A percentile compares a stretch with the other conserved stretches of the same genome.
These are phyloP conservation scores for Schizotus pectinicornis DNA, from an alignment of 2,888 invertebrate genomes.

Conservation along the genomic window DNA sequence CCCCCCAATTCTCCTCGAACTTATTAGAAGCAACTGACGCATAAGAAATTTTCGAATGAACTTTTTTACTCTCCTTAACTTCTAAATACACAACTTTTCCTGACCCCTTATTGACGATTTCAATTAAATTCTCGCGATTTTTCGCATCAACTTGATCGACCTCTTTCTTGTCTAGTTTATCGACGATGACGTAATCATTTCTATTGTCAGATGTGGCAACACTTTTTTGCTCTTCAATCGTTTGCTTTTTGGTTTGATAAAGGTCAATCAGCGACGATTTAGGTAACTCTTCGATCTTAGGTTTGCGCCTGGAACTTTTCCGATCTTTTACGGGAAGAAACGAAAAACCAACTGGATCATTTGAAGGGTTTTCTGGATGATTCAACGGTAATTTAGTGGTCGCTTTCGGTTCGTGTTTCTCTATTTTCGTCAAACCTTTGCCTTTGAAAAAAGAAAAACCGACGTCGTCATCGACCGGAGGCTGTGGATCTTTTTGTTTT, in stretches of 20 bases:
- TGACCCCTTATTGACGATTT: constrained; percentile 10
- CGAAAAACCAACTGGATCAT: constrained; percentile 35
- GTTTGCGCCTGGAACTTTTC: constrained; percentile 23
- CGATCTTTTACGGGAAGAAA: constrained; percentile 42
- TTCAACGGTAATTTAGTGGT: neutral
- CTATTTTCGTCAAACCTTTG: constrained; percentile 13
- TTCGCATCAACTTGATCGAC: neutral
- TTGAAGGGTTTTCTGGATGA: constrained; percentile 2
- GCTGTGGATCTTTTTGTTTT: constrained; percentile 20
- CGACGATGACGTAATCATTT: neutral
- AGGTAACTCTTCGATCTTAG: constrained; percentile 20
- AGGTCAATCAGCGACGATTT: constrained; percentile 39
- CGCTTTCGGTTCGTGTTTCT: neutral
- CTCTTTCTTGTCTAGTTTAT: neutral
- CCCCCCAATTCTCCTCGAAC: constrained; percentile 13
- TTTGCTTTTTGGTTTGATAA: constrained; percentile 18
- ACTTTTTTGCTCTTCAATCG: constrained; percentile 1
- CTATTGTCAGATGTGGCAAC: neutral
- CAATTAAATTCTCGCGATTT: constrained; percentile 11
- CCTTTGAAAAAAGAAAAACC: constrained; percentile 33
- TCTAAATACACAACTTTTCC: constrained; percentile 23
- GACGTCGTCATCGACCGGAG: constrained; percentile 20
- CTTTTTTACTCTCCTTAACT: constrained; percentile 43
- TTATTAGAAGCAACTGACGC: constrained; percentile 41
- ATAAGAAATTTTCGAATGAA: constrained; percentile 41